Base-by-base conservation (phyloP, 2,797 vertebrate genomes). In the Toxotes lorentzi region DNA sequence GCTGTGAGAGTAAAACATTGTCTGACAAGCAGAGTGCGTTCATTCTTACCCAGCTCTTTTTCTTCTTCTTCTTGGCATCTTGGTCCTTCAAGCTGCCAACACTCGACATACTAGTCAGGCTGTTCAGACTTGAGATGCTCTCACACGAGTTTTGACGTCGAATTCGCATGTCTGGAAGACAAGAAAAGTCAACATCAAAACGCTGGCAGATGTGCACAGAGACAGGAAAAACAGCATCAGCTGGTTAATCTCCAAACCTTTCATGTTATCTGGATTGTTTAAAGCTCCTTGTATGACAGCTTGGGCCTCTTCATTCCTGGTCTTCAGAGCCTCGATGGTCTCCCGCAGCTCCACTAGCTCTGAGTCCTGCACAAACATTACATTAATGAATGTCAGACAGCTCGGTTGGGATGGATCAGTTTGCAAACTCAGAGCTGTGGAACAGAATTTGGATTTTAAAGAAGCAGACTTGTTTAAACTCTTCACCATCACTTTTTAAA, bases 1-100 rank as follows among this genome's bases (percentile, higher is more conserved):
- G 40, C 58, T 38, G 48, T 2, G 34, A 69, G 51, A 47, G 23
- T 21, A 23, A 61, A 57, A 41, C 23, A 34, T 1, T 5, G 10
- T 14, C 1, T 76, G 6, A 0, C 17, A 48, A 23, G 14, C 21
- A 30, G 32, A 17, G 13, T 8, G 35, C 5, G 1, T 40, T 30
- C 4, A 19, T 32, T 74, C 96, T 92, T 94, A 98, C 97, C 98
- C 98, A 99, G 88, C 96, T 99, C 93, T 98, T 99, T 70, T 99
- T 99, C 83, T 99, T 99, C 92, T 99, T 99, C 91, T 99, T 99
- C 89, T 99, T 99, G 43, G 96, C 96, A 0, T 99, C 98, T 0
- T 96, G 94, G 0, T 98, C 98, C 89, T 99, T 99, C 88, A 97
- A 73, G 86, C 98, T 99, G 87, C 97, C 96, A 0, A 98, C 34